These are phyloP conservation scores for Eupithecia subfuscata DNA, from an alignment of 2,888 invertebrate species.

Conservation along the genomic window DNA sequence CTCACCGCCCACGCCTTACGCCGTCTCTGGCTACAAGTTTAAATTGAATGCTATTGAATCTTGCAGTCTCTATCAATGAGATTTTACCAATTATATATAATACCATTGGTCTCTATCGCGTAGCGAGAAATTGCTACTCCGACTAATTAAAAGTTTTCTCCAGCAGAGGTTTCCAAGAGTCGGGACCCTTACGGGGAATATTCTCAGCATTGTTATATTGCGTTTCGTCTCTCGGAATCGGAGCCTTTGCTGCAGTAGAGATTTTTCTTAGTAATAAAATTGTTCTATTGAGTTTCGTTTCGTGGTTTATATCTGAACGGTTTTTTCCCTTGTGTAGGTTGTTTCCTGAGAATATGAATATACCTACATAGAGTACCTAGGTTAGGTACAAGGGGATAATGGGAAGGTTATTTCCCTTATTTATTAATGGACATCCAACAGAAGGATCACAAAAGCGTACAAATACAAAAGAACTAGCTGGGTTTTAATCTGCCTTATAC, in stretches of 20 bases:
- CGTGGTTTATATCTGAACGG: slow-evolving; percentile 24
- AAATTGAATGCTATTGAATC: too few relatives aligned
- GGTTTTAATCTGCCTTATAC: too few relatives aligned
- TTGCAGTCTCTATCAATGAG: too few relatives aligned
- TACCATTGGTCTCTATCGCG: not conserved
- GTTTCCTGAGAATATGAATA: slow-evolving; percentile 18
- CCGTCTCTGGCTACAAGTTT: too few relatives aligned
- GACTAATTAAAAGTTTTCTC: not conserved
- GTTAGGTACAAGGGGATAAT: not conserved
- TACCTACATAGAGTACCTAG: not conserved
- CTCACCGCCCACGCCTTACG: too few relatives aligned
- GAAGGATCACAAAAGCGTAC: not conserved
- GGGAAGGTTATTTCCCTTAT: not conserved
- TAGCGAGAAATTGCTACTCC: not conserved
- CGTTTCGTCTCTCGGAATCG: not conserved
- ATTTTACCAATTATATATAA: too few relatives aligned
- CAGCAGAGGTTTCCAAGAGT: not conserved
- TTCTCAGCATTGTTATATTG: not conserved
- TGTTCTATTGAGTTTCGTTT: slow-evolving; percentile 35
- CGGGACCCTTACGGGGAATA: not conserved
- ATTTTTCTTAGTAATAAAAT: slow-evolving; percentile 36
- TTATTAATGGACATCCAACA: not conserved
- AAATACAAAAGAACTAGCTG: too few relatives aligned
- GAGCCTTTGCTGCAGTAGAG: slow-evolving; percentile 12
- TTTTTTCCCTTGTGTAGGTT: slow-evolving; percentile 29